phyloP scores from a whole-genome alignment of 2,113 vertebrate species.

The Camelus dromedarius region DNA sequence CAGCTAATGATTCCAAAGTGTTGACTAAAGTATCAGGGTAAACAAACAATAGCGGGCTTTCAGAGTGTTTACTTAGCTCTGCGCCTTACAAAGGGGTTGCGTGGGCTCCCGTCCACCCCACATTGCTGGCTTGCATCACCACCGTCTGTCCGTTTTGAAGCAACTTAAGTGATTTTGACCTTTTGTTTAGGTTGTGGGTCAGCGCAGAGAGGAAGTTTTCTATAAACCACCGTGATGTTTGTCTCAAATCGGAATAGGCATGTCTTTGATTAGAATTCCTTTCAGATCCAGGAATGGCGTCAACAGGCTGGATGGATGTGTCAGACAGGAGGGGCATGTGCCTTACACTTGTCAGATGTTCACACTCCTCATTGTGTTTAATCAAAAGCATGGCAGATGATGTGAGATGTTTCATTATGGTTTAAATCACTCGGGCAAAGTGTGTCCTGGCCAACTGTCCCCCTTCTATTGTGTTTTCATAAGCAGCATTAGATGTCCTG shows the following conservation, averaged over 20 bases:
- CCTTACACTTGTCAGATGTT: slow-evolving; percentile 57
- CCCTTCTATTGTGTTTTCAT: neutral
- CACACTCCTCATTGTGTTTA: slow-evolving; percentile 61
- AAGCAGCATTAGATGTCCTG: neutral
- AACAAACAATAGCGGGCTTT: slow-evolving; percentile 85
- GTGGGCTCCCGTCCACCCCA: slow-evolving; percentile 79
- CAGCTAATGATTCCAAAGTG: slow-evolving; percentile 73
- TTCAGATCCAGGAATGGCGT: slow-evolving; percentile 74
- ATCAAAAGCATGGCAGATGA: slow-evolving; percentile 61
- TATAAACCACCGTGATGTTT: slow-evolving; percentile 82
- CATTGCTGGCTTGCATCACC: slow-evolving; percentile 85
- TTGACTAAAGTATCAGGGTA: slow-evolving; percentile 79
- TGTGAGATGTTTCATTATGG: slow-evolving; percentile 41
- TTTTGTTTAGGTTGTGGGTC: slow-evolving; percentile 86
- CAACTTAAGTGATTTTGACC: slow-evolving; percentile 82
- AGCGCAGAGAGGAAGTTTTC: slow-evolving; percentile 85
- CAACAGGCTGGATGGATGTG: slow-evolving; percentile 41
- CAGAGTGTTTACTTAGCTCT: slow-evolving; percentile 78
- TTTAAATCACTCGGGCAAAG: slow-evolving; percentile 14
- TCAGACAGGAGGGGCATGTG: slow-evolving; percentile 26
- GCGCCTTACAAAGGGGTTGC: slow-evolving; percentile 78
- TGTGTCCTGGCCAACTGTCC: neutral
- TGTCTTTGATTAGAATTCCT: slow-evolving; percentile 78
- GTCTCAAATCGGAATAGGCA: slow-evolving; percentile 68
- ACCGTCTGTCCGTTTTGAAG: slow-evolving; percentile 82